Evolutionary conservation across 1,140 invertebrate species (phyloP).

Genomic region (Pseudachorutes palmiensis): DNA sequence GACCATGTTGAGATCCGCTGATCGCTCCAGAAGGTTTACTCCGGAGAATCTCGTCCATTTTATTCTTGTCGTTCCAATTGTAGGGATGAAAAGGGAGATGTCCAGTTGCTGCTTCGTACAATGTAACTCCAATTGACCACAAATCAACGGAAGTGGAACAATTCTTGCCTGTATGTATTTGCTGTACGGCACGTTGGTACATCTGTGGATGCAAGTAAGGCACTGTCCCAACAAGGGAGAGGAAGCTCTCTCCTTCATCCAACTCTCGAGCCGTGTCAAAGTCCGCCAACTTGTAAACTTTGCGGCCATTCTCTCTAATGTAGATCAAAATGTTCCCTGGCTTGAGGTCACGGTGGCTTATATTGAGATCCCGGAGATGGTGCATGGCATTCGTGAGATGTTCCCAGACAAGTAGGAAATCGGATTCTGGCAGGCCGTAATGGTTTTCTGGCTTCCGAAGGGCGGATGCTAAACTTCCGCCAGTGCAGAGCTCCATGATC

Average conservation of each 20-base stretch:
- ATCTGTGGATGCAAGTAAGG: conserved; percentile 96
- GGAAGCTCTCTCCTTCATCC: conserved; percentile 89
- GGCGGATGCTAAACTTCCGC: conserved; percentile 84
- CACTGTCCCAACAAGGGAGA: conserved; percentile 92
- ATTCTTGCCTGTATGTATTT: conserved; percentile 76
- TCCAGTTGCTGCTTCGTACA: conserved; percentile 90
- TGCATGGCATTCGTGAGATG: conserved; percentile 90
- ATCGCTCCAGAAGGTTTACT: conserved; percentile 90
- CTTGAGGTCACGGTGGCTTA: conserved; percentile 91
- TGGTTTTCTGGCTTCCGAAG: conserved; percentile 91
- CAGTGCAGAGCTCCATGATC: conserved; percentile 93
- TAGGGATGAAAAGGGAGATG: conserved; percentile 85
- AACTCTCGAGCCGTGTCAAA: conserved; percentile 93
- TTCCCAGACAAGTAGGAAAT: conserved; percentile 81
- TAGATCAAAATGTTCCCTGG: conserved; percentile 98
- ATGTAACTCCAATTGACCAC: conserved; percentile 93
- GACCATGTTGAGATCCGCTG: conserved; percentile 76
- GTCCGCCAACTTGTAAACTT: conserved; percentile 91
- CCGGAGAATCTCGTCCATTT: conserved; percentile 88
- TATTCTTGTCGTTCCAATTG: conserved; percentile 84
- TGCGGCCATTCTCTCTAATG: conserved; percentile 82
- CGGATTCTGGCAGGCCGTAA: conserved; percentile 81
- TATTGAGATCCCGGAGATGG: conserved; percentile 82
- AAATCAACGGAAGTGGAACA: conserved; percentile 74
- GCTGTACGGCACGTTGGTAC: conserved; percentile 58